Percentiles rank a stretch among this genome's conserved stretches.
Evolutionary conservation across 1,140 invertebrate genomes (phyloP).

Genomic region (Lepidurus packardi): DNA sequence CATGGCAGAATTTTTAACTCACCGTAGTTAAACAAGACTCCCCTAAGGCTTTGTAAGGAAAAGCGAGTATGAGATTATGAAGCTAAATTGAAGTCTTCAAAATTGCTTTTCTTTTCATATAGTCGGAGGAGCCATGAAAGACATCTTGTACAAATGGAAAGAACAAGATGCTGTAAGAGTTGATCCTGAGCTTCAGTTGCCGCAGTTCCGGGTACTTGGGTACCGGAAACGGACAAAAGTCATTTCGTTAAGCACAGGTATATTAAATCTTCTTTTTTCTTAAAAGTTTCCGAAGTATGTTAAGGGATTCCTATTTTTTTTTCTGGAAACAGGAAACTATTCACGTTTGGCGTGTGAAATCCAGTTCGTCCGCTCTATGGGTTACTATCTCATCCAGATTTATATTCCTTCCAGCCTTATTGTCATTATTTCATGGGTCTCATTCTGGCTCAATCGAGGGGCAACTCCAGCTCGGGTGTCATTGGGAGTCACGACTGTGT

Average conservation of each 20-base stretch:
- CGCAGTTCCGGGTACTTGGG: constrained; percentile 73
- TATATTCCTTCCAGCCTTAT: constrained; percentile 53
- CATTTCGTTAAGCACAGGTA: constrained; percentile 38
- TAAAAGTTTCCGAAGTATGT: not conserved
- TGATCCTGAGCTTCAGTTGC: constrained; percentile 83
- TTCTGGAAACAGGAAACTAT: constrained; percentile 49
- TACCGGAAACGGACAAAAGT: constrained; percentile 39
- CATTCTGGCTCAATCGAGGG: constrained; percentile 43
- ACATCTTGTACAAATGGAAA: constrained; percentile 94
- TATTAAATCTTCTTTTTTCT: not conserved
- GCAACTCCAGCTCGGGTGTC: constrained; percentile 55
- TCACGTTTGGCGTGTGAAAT: constrained; percentile 54
- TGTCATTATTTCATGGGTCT: constrained; percentile 50
- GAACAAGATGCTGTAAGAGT: constrained; percentile 87
- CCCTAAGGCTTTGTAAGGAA: too few species aligned
- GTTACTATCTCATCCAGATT: constrained; percentile 53
- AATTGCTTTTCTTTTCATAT: constrained; percentile 42
- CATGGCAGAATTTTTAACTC: too few species aligned
- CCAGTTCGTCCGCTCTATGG: constrained; percentile 51
- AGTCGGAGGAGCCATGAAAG: constrained; percentile 96
- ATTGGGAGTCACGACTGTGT: constrained; percentile 53
- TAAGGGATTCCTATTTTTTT: not conserved
- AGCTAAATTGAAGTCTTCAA: too few species aligned
- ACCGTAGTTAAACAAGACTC: too few species aligned
- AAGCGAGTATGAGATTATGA: too few species aligned